A percentile compares a stretch with the other conserved stretches of the same genome.
These are phyloP conservation scores for Rhyacophila brunnea DNA, from an alignment of 1,140 invertebrate species.

Conservation along the genomic window DNA sequence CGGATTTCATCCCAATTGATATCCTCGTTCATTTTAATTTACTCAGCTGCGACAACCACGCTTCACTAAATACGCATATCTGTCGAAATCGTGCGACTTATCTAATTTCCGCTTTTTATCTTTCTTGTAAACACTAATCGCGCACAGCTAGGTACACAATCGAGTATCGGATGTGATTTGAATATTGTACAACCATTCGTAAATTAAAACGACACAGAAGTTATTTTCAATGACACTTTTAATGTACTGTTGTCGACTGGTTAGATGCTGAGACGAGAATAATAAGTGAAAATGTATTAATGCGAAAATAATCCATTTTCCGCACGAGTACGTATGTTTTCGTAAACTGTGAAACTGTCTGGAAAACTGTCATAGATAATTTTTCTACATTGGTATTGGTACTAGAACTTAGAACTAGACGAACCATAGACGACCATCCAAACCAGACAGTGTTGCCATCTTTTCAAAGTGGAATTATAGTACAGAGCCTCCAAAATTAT, in stretches of 20 bases:
- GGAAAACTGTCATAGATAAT: not conserved
- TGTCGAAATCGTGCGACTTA: not conserved
- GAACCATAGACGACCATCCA: too few species aligned
- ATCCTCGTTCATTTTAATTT: conserved; percentile 28
- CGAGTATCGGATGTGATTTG: not conserved
- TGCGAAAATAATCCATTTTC: conserved; percentile 15
- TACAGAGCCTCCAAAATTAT: too few species aligned
- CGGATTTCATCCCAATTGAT: conserved; percentile 35
- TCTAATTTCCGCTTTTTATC: conserved; percentile 2
- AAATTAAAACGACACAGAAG: not conserved
- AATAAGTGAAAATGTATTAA: not conserved
- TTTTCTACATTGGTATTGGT: not conserved
- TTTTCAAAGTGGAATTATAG: too few species aligned
- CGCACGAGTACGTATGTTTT: conserved; percentile 9
- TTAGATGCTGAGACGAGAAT: not conserved
- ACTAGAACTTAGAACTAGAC: not conserved
- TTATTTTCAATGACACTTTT: too few species aligned
- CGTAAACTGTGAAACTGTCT: not conserved
- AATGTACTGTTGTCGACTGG: too few species aligned
- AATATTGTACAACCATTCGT: not conserved
- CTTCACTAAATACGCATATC: too few species aligned
- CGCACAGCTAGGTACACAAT: too few species aligned
- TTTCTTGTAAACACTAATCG: not conserved
- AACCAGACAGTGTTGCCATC: too few species aligned
- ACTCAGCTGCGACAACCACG: too few species aligned